These are phyloP conservation scores for Carassius auratus DNA, from an alignment of 2,113 vertebrate genomes.

Conservation along the genomic window DNA sequence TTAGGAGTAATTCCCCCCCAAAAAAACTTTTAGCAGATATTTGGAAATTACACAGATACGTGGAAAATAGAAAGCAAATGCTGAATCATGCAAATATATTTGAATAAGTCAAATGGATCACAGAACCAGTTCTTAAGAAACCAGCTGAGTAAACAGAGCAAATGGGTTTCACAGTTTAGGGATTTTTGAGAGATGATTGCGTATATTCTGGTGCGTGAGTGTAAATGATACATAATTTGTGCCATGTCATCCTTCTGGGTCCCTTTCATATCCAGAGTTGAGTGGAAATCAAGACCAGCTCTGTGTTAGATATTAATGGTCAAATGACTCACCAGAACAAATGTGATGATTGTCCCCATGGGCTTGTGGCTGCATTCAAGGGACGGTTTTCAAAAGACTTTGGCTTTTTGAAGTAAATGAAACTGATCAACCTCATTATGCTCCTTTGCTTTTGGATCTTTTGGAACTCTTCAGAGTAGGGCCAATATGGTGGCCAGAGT, in stretches of 20 bases:
- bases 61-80: neutral
- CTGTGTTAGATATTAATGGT: conserved; percentile 35
- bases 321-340: conserved; percentile 28
- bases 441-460: conserved; percentile 52
- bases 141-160: conserved; percentile 24
- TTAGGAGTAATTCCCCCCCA: neutral
- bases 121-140: neutral
- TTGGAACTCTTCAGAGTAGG: conserved; percentile 58
- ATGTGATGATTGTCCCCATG: conserved; percentile 28
- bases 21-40: neutral
- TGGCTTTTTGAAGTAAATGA: conserved; percentile 40
- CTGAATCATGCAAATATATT: neutral
- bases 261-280: neutral
- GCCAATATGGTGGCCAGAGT: conserved; percentile 60
- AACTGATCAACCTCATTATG: conserved; percentile 57
- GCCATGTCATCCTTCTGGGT: neutral
- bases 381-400: conserved; percentile 36
- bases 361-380: conserved; percentile 39
- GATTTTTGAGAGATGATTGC: neutral
- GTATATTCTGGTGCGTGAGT: neutral
- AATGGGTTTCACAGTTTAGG: conserved; percentile 21
- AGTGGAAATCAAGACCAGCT: conserved; percentile 21
- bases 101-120: neutral
- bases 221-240: neutral
- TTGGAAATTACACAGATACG: neutral